Evolutionary conservation across 1,140 invertebrate genomes (phyloP).

Genomic region (Pseudachorutes palmiensis): DNA sequence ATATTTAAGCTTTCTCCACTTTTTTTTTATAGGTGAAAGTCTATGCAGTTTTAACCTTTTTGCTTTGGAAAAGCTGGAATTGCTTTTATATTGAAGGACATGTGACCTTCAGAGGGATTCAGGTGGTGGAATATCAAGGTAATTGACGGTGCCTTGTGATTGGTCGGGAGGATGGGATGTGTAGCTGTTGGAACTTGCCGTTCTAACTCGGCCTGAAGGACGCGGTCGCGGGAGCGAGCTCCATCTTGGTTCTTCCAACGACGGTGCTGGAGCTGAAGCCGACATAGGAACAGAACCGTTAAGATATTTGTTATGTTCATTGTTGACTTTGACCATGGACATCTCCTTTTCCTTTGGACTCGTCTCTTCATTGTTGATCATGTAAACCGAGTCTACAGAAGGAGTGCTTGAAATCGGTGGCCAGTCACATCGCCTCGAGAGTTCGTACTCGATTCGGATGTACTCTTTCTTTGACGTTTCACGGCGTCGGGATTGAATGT

Average conservation of each 20-base stretch:
- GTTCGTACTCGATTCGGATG: constrained; percentile 22
- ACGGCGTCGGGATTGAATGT: neutral
- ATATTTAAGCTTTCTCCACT: too few species aligned
- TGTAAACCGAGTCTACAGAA: neutral
- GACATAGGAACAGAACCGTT: neutral
- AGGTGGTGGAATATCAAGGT: too few species aligned
- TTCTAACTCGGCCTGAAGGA: neutral
- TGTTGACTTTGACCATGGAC: neutral
- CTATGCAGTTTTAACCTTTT: too few species aligned
- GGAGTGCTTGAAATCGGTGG: constrained; percentile 17
- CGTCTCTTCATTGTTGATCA: neutral
- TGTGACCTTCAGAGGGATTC: too few species aligned
- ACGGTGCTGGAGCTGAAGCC: neutral
- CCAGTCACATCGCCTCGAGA: constrained; percentile 22
- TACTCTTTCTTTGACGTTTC: constrained; percentile 18
- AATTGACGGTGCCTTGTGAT: neutral
- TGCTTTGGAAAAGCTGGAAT: too few species aligned
- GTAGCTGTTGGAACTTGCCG: neutral
- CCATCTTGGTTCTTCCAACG: neutral
- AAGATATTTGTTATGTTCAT: neutral
- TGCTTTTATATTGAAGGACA: too few species aligned
- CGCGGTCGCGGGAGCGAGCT: neutral
- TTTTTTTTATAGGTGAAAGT: too few species aligned
- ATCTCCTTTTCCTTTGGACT: neutral
- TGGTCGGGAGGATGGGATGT: neutral